A percentile compares a stretch with the other conserved stretches of the same genome.
phyloP scores from a whole-genome alignment of 1,140 invertebrate species.

The Drosophila tropicalis region DNA sequence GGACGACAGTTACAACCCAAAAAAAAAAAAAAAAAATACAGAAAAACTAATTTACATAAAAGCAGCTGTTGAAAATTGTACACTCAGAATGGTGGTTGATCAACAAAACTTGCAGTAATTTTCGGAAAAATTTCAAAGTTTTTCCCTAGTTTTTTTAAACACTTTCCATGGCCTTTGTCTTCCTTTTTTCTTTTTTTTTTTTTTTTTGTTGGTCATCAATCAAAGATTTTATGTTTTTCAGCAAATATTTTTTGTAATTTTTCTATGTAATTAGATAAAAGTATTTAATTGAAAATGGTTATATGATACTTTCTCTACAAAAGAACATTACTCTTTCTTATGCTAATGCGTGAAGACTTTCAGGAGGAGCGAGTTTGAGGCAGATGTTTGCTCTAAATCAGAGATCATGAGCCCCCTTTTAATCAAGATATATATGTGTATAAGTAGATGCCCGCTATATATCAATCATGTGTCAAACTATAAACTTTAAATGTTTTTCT shows the following conservation, averaged over 20 bases:
- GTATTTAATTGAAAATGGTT: constrained; percentile 55
- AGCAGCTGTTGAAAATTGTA: constrained; percentile 12
- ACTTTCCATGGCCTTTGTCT: not conserved
- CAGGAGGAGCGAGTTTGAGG: not conserved
- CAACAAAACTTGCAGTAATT: constrained; percentile 48
- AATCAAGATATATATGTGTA: constrained; percentile 55
- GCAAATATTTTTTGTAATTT: constrained; percentile 27
- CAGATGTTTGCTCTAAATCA: constrained; percentile 18
- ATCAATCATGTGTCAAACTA: constrained; percentile 70
- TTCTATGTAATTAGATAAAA: constrained; percentile 56
- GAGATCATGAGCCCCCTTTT: constrained; percentile 3
- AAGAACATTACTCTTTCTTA: not conserved
- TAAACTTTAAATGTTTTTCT: constrained; percentile 65
- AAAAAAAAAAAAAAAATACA: constrained; percentile 42
- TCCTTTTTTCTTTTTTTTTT: constrained; percentile 13
- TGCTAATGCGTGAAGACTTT: not conserved
- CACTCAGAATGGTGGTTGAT: constrained; percentile 45
- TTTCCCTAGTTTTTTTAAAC: constrained; percentile 28
- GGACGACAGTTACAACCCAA: constrained; percentile 18
- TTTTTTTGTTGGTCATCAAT: constrained; percentile 62
- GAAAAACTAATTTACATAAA: constrained; percentile 67
- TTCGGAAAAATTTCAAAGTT: constrained; percentile 33
- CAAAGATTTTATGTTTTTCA: constrained; percentile 69
- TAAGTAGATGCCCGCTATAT: constrained; percentile 35
- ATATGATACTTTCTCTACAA: constrained; percentile 54